These are phyloP conservation scores for Drosophila antonietae DNA, from an alignment of 2,888 invertebrate species.

Conservation along the genomic window DNA sequence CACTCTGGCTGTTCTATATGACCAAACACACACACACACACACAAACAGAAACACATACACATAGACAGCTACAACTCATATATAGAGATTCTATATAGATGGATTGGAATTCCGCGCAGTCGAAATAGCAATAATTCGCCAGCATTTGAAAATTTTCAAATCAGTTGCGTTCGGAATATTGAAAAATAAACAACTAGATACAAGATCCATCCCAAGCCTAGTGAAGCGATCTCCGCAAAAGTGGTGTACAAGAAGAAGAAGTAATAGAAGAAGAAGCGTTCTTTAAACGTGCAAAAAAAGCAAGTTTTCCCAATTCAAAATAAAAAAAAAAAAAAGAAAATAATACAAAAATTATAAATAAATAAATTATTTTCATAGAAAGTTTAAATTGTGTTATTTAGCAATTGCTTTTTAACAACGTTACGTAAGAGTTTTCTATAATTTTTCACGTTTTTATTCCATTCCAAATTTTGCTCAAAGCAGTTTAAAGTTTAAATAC, in stretches of 20 bases:
- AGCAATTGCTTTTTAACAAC: constrained; percentile 24
- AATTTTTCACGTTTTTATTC: constrained; percentile 58
- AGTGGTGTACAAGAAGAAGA: constrained; percentile 57
- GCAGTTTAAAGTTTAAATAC: constrained; percentile 74
- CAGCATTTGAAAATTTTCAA: constrained; percentile 80
- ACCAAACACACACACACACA: constrained; percentile 38
- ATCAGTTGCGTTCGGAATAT: constrained; percentile 85
- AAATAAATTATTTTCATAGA: constrained; percentile 18
- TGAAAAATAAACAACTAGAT: constrained; percentile 84
- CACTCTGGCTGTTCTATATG: constrained; percentile 49
- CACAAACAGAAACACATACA: constrained; percentile 15
- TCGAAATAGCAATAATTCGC: constrained; percentile 81
- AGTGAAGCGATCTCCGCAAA: constrained; percentile 81
- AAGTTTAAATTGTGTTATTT: constrained; percentile 34
- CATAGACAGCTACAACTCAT: constrained; percentile 32
- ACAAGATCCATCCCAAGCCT: constrained; percentile 68
- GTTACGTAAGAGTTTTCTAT: constrained; percentile 60
- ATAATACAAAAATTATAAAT: constrained; percentile 11
- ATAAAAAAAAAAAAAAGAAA: constrained; percentile 16
- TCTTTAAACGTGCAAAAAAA: constrained; percentile 74
- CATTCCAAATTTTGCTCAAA: constrained; percentile 58
- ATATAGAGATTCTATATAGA: constrained; percentile 62
- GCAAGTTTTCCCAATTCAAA: constrained; percentile 67
- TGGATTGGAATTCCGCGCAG: constrained; percentile 78
- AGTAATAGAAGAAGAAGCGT: constrained; percentile 44